Percentiles rank a stretch among this genome's conserved stretches.
Conservation (phyloP, 2,888 invertebrate species). For the Cerastis rubricosa region DNA sequence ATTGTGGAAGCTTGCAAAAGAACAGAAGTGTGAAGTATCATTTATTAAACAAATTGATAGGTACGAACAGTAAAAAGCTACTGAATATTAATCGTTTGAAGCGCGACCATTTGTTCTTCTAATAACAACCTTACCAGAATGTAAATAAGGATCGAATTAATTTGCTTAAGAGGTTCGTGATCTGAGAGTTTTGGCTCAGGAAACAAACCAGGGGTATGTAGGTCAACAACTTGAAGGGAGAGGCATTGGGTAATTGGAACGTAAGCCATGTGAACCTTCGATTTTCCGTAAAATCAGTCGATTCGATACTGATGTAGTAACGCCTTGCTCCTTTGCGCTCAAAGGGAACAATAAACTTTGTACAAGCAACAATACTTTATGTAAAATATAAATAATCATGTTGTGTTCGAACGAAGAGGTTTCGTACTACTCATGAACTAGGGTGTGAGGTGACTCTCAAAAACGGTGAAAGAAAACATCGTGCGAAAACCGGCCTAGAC, state of each 20-base stretch:
- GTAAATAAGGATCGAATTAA: slow-evolving; percentile 70
- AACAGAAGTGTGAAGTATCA: slow-evolving; percentile 68
- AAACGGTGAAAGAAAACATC: no score
- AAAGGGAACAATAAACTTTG: slow-evolving; percentile 38
- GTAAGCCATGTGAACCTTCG: slow-evolving; percentile 72
- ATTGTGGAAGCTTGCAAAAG: slow-evolving; percentile 60
- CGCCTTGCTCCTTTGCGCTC: slow-evolving; percentile 33
- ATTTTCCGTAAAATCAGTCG: slow-evolving; percentile 69
- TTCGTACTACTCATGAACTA: not conserved
- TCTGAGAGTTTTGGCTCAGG: slow-evolving; percentile 68
- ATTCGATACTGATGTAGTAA: slow-evolving; percentile 59
- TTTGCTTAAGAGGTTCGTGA: slow-evolving; percentile 66
- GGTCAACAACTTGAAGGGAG: slow-evolving; percentile 77
- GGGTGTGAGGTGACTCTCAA: not conserved
- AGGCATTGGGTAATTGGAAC: slow-evolving; percentile 75
- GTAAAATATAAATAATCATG: slow-evolving; percentile 3
- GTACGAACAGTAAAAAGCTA: slow-evolving; percentile 72
- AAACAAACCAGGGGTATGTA: slow-evolving; percentile 70
- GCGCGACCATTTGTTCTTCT: slow-evolving; percentile 46
- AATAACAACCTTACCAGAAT: slow-evolving; percentile 68
- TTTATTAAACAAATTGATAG: slow-evolving; percentile 76
- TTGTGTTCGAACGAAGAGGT: not conserved
- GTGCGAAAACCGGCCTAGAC: no score
- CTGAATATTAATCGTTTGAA: slow-evolving; percentile 74
- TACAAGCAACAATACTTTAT: slow-evolving; percentile 23